phyloP scores from a whole-genome alignment of 2,888 invertebrate genomes.

The Meteorus cinctellus region DNA sequence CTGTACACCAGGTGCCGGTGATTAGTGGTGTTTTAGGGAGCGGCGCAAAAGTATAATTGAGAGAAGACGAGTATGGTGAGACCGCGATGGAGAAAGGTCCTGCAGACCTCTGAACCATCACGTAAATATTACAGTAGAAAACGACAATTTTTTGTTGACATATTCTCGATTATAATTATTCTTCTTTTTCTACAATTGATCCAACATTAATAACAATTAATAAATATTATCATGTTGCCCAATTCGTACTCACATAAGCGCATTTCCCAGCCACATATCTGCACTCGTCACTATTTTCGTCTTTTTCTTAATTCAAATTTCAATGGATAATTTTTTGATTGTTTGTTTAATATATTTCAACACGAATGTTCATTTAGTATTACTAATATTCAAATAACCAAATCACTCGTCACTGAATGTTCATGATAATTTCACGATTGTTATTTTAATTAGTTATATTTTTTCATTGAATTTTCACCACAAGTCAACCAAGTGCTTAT shows the following conservation, averaged over 20 bases:
- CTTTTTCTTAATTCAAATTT: constrained; percentile 47
- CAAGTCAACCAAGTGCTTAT: constrained; percentile 1
- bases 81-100: constrained; percentile 36
- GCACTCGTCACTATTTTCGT: constrained; percentile 58
- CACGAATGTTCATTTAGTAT: background rate
- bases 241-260: constrained; percentile 66
- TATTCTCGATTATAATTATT: too few relatives aligned
- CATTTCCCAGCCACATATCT: constrained; percentile 68
- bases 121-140: too few relatives aligned
- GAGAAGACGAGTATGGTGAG: constrained; percentile 34
- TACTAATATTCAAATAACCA: background rate
- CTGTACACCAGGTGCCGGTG: constrained; percentile 37
- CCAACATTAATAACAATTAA: too few relatives aligned
- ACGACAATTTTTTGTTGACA: too few relatives aligned
- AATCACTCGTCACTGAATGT: constrained; percentile 3
- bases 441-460: constrained; percentile 17
- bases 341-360: background rate
- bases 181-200: too few relatives aligned
- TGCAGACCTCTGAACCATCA: background rate
- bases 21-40: constrained; percentile 11
- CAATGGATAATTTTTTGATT: background rate
- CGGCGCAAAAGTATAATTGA: constrained; percentile 4
- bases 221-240: background rate
- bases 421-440: constrained; percentile 20
- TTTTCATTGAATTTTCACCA: constrained; percentile 9